Evolutionary conservation across 2,888 invertebrate genomes (phyloP).

Genomic region (Oscheius onirici): DNA sequence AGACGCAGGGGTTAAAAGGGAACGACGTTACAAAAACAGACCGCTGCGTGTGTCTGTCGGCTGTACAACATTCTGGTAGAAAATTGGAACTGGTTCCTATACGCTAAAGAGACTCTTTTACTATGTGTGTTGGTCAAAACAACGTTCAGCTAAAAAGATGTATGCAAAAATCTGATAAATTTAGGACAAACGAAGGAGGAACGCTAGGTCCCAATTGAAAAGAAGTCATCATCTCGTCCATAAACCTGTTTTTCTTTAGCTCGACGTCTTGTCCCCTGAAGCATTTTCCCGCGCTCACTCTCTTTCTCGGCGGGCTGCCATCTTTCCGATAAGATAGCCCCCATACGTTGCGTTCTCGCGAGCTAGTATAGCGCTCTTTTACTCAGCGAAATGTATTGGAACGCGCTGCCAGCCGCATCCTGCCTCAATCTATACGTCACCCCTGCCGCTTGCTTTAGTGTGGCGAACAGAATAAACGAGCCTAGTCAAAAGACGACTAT

Average conservation of each 20-base stretch:
- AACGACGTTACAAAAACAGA: slow-evolving; percentile 23
- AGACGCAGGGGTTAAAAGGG: neutral
- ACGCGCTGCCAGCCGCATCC: slow-evolving; percentile 33
- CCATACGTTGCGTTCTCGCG: neutral
- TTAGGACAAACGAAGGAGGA: no score
- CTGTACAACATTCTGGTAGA: slow-evolving; percentile 22
- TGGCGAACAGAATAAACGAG: slow-evolving; percentile 33
- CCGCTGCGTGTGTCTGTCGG: slow-evolving; percentile 4
- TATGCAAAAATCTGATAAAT: no score
- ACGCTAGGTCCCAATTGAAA: no score
- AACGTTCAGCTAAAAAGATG: neutral
- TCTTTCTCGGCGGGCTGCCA: neutral
- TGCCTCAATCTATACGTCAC: slow-evolving; percentile 34
- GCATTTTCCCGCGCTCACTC: slow-evolving; percentile 27
- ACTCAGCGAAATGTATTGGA: slow-evolving; percentile 31
- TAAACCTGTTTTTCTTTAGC: slow-evolving; percentile 20
- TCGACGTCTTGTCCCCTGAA: neutral
- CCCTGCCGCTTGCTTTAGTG: slow-evolving; percentile 31
- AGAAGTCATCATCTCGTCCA: neutral
- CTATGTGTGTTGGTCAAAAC: slow-evolving; percentile 2
- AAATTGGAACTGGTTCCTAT: slow-evolving; percentile 16
- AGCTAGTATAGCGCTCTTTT: slow-evolving; percentile 30
- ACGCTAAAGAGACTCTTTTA: neutral
- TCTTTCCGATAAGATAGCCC: slow-evolving; percentile 22
- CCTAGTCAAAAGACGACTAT: slow-evolving; percentile 33